Evolutionary conservation across 2,888 invertebrate species (phyloP), one percentile per base, ranked within the genome.

Genomic region (Nomada goodeniana): DNA sequence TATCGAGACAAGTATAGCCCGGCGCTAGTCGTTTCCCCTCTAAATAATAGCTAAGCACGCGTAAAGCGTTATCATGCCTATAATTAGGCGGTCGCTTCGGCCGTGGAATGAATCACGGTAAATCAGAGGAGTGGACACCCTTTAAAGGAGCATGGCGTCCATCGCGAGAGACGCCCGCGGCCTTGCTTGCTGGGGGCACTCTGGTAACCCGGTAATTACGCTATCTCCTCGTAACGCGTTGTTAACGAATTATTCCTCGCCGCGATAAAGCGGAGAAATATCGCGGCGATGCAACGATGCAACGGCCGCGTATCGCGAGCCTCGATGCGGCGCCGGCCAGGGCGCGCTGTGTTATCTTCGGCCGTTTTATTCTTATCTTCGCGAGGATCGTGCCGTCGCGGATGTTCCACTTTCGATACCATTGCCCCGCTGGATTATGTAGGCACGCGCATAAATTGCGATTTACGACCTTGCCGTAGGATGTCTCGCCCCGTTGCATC

Each of bases 171-270:
- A 23, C 60, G 11, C 63, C 65, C 63, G 72, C 69, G 65, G 69
- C 29, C 23, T 55, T 9, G 26, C 15, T 2, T 64, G 44, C 13
- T 42, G 36, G 36, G 59, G 82, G 77, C 71, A 57, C 53, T 20
- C 53, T 20, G 73, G 82, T 85, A 85, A 88, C 87, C 90, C 86
- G 87, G 86, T 89, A 90, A 91, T 92, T 91, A 92, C 89, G 88
- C 88, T 90, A 90, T 91, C 90, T 88, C 61, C 80, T 65, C 85
- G 86, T 88, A 91, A 91, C 89, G 88, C 90, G 89, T 85, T 88
- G 90, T 90, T 91, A 91, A 91, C 91, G 90, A 90, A 91, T 91
- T 91, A 90, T 91, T 90, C 89, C 88, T 90, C 86, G 83, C 76
- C 67, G 68, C 86, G 91, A 91, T 91, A 91, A 86, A 87, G 86